Conservation (phyloP, 1,140 invertebrate genomes). For the Nasonia longicornis region DNA sequence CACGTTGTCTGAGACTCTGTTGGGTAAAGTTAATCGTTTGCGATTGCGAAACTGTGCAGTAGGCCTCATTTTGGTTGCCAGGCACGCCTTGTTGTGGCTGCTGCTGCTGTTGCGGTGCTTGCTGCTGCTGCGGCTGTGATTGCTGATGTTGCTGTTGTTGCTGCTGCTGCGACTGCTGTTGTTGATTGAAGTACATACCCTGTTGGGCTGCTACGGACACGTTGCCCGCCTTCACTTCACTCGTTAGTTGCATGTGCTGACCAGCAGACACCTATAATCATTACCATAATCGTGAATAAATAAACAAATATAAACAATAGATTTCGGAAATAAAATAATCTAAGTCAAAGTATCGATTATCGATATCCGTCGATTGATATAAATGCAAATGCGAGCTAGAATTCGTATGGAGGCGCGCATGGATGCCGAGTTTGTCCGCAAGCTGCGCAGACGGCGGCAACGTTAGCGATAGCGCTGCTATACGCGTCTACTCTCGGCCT, state of each 20-base stretch:
- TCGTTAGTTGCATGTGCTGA: slow-evolving; percentile 81
- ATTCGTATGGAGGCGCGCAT: not conserved
- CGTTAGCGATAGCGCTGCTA: not conserved
- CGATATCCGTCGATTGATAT: not conserved
- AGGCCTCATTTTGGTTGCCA: slow-evolving; percentile 72
- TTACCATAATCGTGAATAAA: not conserved
- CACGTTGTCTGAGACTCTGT: slow-evolving; percentile 71
- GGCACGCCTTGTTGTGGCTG: slow-evolving; percentile 55
- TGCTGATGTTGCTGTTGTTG: slow-evolving; percentile 74
- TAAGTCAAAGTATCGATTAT: not conserved
- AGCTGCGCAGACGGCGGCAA: not conserved
- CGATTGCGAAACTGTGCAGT: slow-evolving; percentile 80
- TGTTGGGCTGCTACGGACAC: slow-evolving; percentile 83
- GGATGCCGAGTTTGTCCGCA: not conserved
- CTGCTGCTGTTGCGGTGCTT: slow-evolving; percentile 53
- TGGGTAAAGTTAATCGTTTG: slow-evolving; percentile 88
- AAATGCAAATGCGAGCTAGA: not conserved
- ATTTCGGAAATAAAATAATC: not conserved
- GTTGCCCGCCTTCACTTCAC: slow-evolving; percentile 73
- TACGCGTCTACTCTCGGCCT: not conserved
- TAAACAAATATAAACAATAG: not conserved
- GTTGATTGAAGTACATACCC: slow-evolving; percentile 82
- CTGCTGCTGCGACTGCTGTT: slow-evolving; percentile 68
- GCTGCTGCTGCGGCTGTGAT: slow-evolving; percentile 57
- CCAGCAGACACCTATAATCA: slow-evolving; percentile 79